A percentile compares a stretch with the other conserved stretches of the same genome.
These are phyloP conservation scores for Campopleginae sp. DNA, from an alignment of 2,888 invertebrate species.

Conservation along the genomic window DNA sequence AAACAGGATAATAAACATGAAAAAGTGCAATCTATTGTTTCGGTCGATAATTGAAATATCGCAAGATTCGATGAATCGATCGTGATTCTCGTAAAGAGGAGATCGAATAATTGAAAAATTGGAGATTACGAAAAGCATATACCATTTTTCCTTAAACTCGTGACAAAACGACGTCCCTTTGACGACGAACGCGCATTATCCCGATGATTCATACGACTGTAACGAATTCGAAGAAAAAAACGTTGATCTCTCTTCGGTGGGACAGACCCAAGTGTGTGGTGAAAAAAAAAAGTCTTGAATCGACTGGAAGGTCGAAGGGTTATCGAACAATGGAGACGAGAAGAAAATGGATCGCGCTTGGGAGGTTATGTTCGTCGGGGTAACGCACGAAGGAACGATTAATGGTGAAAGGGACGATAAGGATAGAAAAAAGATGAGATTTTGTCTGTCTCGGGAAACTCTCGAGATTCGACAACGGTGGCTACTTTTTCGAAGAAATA, in stretches of 20 bases:
- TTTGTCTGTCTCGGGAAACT: background rate
- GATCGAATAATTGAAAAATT: background rate
- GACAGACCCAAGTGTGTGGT: background rate
- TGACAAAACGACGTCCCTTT: constrained; percentile 44
- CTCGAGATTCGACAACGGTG: background rate
- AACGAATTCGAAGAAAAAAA: constrained; percentile 7
- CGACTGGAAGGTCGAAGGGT: constrained; percentile 4
- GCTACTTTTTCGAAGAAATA: constrained; percentile 14
- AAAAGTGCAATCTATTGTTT: background rate
- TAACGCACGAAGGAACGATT: constrained; percentile 26
- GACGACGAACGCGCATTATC: constrained; percentile 54
- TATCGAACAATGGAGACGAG: constrained; percentile 1
- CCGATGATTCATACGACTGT: constrained; percentile 37
- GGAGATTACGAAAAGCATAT: constrained; percentile 19
- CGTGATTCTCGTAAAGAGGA: background rate
- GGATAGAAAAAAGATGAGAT: constrained; percentile 28
- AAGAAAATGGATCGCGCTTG: constrained; percentile 29
- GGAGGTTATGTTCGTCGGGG: constrained; percentile 45
- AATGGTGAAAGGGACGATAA: constrained; percentile 40
- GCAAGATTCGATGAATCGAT: background rate
- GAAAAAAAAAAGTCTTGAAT: constrained; percentile 16
- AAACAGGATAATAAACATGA: background rate
- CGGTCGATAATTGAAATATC: background rate
- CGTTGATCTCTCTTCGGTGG: background rate
- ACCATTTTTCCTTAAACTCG: constrained; percentile 61